Evolutionary conservation across 35 echinoderm and acorn worm genomes (phyloP).

Genomic region (Strongylocentrotus purpuratus): DNA sequence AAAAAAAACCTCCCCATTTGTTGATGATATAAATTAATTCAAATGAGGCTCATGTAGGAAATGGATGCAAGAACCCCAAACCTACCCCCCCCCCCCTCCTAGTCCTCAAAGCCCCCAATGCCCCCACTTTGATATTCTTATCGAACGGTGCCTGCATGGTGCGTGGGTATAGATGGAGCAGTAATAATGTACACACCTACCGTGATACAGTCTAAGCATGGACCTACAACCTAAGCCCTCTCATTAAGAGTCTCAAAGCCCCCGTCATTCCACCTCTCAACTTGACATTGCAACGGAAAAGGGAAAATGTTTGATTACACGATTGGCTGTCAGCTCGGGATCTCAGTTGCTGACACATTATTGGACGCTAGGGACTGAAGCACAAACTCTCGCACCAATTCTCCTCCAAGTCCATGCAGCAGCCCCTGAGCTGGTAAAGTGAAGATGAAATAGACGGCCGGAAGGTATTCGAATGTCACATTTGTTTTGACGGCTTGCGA

Average conservation of each 20-base stretch:
- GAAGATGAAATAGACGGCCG: not conserved
- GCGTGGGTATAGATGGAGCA: not conserved
- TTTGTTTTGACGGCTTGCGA: conserved; percentile 8
- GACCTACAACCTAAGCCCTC: not conserved
- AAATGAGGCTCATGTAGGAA: no score
- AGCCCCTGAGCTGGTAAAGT: no score
- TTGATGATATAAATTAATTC: no score
- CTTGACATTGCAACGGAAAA: conserved; percentile 2
- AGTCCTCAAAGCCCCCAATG: no score
- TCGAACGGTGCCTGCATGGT: no score
- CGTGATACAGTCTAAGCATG: not conserved
- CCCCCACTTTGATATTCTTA: no score
- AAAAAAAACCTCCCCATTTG: no score
- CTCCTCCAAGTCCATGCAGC: not conserved
- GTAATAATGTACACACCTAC: not conserved
- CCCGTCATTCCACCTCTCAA: not conserved
- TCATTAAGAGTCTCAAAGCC: not conserved
- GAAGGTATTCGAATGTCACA: not conserved
- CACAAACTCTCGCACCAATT: not conserved
- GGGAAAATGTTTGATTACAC: conserved; percentile 2
- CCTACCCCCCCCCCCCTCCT: no score
- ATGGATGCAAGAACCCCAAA: no score
- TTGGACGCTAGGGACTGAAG: not conserved
- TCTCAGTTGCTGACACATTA: not conserved
- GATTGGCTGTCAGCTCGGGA: not conserved